These are phyloP conservation scores for Heliornis fulica DNA, from an alignment of 2,113 vertebrate genomes.

Conservation along the genomic window DNA sequence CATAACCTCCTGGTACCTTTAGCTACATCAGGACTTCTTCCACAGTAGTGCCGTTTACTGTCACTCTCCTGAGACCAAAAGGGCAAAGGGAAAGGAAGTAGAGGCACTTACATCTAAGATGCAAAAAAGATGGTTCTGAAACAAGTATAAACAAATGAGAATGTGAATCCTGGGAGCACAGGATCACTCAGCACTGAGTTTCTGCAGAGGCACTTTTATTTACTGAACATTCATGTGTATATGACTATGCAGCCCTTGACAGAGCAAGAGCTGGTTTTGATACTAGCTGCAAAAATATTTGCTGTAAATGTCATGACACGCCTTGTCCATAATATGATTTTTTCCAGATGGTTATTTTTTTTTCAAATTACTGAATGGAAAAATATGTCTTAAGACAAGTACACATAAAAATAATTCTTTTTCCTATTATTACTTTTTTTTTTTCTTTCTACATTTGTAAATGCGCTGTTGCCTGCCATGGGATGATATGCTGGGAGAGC, in stretches of 20 bases:
- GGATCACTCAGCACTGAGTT: constrained; percentile 42
- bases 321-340: constrained; percentile 79
- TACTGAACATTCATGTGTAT: constrained; percentile 69
- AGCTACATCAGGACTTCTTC: constrained; percentile 67
- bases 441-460: constrained; percentile 51
- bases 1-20: constrained; percentile 60
- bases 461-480: constrained; percentile 51
- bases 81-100: constrained; percentile 55
- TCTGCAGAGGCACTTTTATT: constrained; percentile 67
- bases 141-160: constrained; percentile 63
- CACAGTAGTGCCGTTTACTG: constrained; percentile 27
- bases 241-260: constrained; percentile 64
- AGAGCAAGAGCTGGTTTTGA: constrained; percentile 71
- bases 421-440: constrained; percentile 67
- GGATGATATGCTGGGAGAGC: constrained; percentile 63
- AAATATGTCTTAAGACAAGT: constrained; percentile 75
- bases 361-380: constrained; percentile 78
- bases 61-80: constrained; percentile 53
- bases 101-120: constrained; percentile 35
- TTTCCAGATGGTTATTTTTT: constrained; percentile 81
- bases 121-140: constrained; percentile 57
- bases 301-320: constrained; percentile 81
- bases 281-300: constrained; percentile 80
- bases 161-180: constrained; percentile 28
- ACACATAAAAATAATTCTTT: constrained; percentile 73